Evolutionary conservation across 2,888 invertebrate genomes (phyloP).

Genomic region (Orthonevra nobilis): DNA sequence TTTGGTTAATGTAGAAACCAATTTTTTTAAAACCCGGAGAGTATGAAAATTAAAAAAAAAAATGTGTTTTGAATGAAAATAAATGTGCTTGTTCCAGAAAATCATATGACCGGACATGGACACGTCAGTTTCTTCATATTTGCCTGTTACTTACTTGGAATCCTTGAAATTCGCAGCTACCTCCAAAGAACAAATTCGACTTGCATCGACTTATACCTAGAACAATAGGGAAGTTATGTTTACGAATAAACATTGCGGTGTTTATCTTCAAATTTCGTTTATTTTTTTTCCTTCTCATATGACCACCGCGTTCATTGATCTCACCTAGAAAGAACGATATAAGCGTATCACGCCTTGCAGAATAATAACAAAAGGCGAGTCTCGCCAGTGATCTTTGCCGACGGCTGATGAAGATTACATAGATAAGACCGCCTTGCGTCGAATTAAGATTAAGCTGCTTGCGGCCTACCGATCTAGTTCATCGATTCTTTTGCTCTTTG

Average conservation of each 20-base stretch:
- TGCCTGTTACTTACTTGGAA: conserved; percentile 41
- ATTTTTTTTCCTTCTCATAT: conserved; percentile 33
- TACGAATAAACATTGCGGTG: conserved; percentile 44
- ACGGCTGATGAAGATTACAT: no score
- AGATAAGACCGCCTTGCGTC: conserved; percentile 10
- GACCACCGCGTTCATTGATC: conserved; percentile 45
- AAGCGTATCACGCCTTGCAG: conserved; percentile 52
- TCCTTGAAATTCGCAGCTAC: not conserved
- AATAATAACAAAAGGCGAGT: conserved; percentile 27
- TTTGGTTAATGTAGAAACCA: no score
- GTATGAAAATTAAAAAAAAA: no score
- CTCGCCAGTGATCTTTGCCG: conserved; percentile 50
- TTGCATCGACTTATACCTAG: conserved; percentile 10
- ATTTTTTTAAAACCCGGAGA: no score
- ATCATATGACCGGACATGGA: not conserved
- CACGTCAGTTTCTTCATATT: conserved; percentile 17
- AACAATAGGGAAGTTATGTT: conserved; percentile 52
- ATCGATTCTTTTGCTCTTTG: conserved; percentile 32
- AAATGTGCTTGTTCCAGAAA: not conserved
- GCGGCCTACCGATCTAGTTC: conserved; percentile 43
- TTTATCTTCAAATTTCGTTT: conserved; percentile 18
- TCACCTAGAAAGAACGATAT: conserved; percentile 19
- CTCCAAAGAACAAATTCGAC: not conserved
- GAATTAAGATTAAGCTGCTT: conserved; percentile 46
- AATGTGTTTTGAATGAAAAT: no score